Base-by-base conservation (phyloP, 2,797 vertebrate genomes). In the Pitangus sulphuratus region DNA sequence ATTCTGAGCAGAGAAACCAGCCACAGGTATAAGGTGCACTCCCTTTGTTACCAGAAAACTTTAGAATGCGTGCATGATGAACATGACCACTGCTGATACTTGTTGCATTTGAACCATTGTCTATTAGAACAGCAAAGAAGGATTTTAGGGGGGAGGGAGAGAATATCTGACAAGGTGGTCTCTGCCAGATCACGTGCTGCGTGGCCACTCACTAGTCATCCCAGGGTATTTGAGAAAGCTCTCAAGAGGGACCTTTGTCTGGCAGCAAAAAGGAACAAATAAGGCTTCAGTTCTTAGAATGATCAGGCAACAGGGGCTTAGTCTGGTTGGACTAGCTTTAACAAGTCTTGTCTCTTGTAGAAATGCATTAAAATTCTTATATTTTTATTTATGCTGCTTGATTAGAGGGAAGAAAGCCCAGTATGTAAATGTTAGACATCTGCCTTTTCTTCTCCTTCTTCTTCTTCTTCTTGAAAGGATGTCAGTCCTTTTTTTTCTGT, bases 21-120 rank as follows among this genome's bases (percentile, higher is more conserved):
- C 10, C 4, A 5, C 12, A 69, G 42, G 17, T 47, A 31, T 22
- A 54, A 65, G 12, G 4, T 72, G 4, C 0, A 0, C 35, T 37
- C 45, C 40, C 9, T 50, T 40, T 19, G 13, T 65, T 51, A 30
- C 22, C 37, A 58, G 66, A 66, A 71, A 85, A 42, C 16, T 28
- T 19, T 8, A 60, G 50, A 64, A 87, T 6, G 19, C 9, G 14
- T 35, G 15, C 11, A 10, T 42, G 44, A 82, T 16, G 30, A 82
- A 21, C 0, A 1, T 1, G 2, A 70, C 12, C 7, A 28, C 17
- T 8, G 24, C 33, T 66, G 30, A 25, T 30, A 48, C 12, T 53
- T 57, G 85, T 35, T 65, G 3, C 51, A 8, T 70, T 78, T 82
- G 42, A 53, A 28, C 47, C 51, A 48, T 2, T 3, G 1, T 24